A percentile compares a stretch with the other conserved stretches of the same genome.
Evolutionary conservation across 2,113 vertebrate genomes (phyloP).

Genomic region (Trichomycterus rosablanca): DNA sequence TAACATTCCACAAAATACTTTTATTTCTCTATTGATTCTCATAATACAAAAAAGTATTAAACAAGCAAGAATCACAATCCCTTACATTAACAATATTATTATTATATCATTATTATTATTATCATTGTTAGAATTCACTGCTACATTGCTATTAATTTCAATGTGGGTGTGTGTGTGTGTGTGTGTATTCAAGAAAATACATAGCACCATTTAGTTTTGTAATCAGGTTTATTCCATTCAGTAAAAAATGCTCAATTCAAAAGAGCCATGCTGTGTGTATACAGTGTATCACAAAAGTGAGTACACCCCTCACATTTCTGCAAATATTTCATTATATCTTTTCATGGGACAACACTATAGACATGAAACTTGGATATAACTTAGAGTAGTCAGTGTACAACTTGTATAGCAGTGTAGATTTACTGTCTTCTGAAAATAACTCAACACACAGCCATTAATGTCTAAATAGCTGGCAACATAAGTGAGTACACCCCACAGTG

Average conservation of each 20-base stretch:
- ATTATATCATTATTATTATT: constrained; percentile 64
- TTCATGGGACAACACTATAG: too few relatives aligned
- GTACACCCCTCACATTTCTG: too few relatives aligned
- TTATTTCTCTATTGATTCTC: constrained; percentile 57
- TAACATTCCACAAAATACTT: constrained; percentile 55
- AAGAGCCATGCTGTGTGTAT: constrained; percentile 23
- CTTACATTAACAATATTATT: constrained; percentile 67
- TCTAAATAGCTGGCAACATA: too few relatives aligned
- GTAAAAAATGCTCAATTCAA: constrained; percentile 11
- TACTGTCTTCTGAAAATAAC: too few relatives aligned
- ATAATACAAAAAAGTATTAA: constrained; percentile 56
- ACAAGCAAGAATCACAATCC: constrained; percentile 57
- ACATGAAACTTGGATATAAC: too few relatives aligned
- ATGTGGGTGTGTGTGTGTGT: constrained; percentile 51
- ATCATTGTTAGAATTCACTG: constrained; percentile 35
- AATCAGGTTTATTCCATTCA: constrained; percentile 53
- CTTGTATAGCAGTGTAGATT: too few relatives aligned
- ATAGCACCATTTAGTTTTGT: constrained; percentile 62
- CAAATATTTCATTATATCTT: too few relatives aligned
- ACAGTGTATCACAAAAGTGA: too few relatives aligned
- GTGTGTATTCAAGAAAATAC: constrained; percentile 49
- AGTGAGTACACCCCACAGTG: too few relatives aligned
- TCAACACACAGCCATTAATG: too few relatives aligned
- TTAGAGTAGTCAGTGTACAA: too few relatives aligned
- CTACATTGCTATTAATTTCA: constrained; percentile 46